These are phyloP conservation scores for Alfaro cultratus DNA, from an alignment of 2,797 vertebrate species.

Conservation along the genomic window DNA sequence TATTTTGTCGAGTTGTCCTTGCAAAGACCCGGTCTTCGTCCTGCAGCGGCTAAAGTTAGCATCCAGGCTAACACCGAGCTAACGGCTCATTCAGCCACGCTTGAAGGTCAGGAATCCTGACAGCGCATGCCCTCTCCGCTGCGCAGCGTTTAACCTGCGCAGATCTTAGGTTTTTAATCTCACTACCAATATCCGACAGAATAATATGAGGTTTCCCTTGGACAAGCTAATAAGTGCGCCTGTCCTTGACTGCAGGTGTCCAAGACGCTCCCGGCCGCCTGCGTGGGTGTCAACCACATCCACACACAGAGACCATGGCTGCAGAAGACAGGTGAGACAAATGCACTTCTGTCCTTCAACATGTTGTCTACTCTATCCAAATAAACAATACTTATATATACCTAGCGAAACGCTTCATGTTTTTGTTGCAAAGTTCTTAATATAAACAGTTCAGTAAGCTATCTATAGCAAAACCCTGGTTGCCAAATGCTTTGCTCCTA, in stretches of 20 bases:
- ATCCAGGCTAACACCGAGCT: conserved; percentile 54
- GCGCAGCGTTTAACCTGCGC: background rate
- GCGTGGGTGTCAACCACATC: conserved; percentile 90
- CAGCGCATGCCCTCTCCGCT: conserved; percentile 46
- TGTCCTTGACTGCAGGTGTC: conserved; percentile 81
- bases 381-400: background rate
- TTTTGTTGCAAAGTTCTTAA: background rate
- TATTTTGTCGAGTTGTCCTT: conserved; percentile 45
- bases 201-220: background rate
- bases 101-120: conserved; percentile 79
- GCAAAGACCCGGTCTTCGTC: conserved; percentile 7
- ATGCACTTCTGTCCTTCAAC: conserved; percentile 1
- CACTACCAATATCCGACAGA: background rate
- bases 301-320: conserved; percentile 86
- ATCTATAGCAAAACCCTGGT: background rate
- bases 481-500: background rate
- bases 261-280: conserved; percentile 88
- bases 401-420: background rate
- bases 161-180: background rate
- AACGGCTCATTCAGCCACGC: conserved; percentile 69
- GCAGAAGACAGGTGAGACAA: conserved; percentile 90
- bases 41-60: conserved; percentile 42
- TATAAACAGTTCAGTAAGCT: background rate
- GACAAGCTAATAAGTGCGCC: background rate
- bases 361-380: background rate